Evolutionary conservation across 1,140 invertebrate species (phyloP).

Genomic region (Trichoplusia ni): DNA sequence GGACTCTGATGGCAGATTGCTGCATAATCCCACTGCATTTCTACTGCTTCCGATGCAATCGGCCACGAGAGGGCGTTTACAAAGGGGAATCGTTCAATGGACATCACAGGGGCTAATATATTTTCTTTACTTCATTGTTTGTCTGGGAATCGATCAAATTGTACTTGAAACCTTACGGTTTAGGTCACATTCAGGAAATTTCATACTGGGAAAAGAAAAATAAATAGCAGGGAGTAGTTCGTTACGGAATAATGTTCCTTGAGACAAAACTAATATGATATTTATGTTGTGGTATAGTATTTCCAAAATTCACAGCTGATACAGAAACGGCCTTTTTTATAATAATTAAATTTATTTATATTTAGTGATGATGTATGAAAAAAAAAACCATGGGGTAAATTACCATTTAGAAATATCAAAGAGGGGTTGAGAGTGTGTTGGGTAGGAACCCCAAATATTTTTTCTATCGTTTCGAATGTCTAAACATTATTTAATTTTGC

Average conservation of each 20-base stretch:
- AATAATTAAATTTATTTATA: too few relatives aligned
- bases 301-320: too few relatives aligned
- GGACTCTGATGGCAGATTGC: slow-evolving; percentile 63
- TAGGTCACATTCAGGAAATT: background rate
- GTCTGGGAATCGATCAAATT: slow-evolving; percentile 47
- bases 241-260: too few relatives aligned
- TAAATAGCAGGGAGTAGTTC: too few relatives aligned
- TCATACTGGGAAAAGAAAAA: too few relatives aligned
- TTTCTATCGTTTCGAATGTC: slow-evolving; percentile 22
- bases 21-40: slow-evolving; percentile 74
- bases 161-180: slow-evolving; percentile 15
- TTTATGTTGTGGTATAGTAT: too few relatives aligned
- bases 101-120: slow-evolving; percentile 50
- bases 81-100: slow-evolving; percentile 37
- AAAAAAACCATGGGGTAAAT: too few relatives aligned
- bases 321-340: too few relatives aligned
- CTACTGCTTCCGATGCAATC: slow-evolving; percentile 72
- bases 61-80: slow-evolving; percentile 50
- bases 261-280: too few relatives aligned
- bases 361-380: too few relatives aligned
- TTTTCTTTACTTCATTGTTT: slow-evolving; percentile 60
- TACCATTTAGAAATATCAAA: background rate
- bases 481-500: slow-evolving; percentile 51
- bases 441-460: slow-evolving; percentile 16
- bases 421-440: background rate